Evolutionary conservation across 2,797 vertebrate species (phyloP), one percentile per base, ranked within the genome.

Genomic region (Parauchenoglanis ngamensis): DNA sequence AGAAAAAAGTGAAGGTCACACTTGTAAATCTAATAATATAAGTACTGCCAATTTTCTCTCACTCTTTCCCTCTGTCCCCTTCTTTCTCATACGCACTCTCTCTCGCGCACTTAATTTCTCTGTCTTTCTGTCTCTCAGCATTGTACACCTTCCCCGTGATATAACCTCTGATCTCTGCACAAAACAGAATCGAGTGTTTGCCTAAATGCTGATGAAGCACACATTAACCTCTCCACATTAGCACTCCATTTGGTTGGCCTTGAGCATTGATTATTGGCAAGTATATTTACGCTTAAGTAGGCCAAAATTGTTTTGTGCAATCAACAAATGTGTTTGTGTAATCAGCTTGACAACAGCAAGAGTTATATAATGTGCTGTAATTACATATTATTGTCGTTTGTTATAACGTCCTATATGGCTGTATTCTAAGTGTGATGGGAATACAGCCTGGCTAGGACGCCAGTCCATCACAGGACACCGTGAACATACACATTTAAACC

Each of bases 251-350:
- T 83, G 80, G 63, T 65, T 56, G 61, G 59, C 77, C 76, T 78
- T 86, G 25, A 77, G 31, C 57, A 91, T 89, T 86, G 90, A 89
- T 87, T 87, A 68, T 83, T 44, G 40, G 72, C 88, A 28, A 54
- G 63, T 40, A 67, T 68, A 77, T 13, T 54, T 76, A 81, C n/a
- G 82, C 85, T 67, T 75, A 81, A 87, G 54, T 52, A 65, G 75
- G 70, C 49, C 54, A 78, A 57, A 80, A 61, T 49, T 4, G 56
- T 65, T 63, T 85, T 46, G 21, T 57, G 79, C 59, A 63, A 54
- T 79, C 52, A 86, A 84, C n/a, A 87, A 52, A 4, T 86, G 44
- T 83, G 46, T 46, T 81, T 63, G 31, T 65, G 49, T 57, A 59
- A 79, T 83, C 61, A 31, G 68, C 23, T 63, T 11, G 7, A 79